These are phyloP conservation scores for Nycteola revayana DNA, from an alignment of 2,888 invertebrate species.

Conservation along the genomic window DNA sequence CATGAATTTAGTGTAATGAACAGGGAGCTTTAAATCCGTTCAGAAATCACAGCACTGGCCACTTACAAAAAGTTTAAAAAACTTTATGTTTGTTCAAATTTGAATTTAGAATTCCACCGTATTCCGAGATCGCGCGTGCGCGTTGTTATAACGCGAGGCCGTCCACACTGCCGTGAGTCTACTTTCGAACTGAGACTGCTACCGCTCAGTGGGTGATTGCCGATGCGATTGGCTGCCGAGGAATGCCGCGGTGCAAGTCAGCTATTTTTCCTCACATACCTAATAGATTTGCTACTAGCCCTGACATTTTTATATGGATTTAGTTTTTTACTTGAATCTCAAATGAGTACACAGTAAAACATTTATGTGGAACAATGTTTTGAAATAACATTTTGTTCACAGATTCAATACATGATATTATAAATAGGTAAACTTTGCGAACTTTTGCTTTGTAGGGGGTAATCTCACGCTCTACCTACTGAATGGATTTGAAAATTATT, in stretches of 20 bases:
- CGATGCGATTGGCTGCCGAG: constrained; percentile 42
- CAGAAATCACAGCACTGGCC: constrained; percentile 60
- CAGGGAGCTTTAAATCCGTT: constrained; percentile 50
- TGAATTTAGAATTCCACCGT: constrained; percentile 48
- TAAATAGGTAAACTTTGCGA: no score
- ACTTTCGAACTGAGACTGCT: constrained; percentile 69
- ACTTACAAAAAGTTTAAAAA: constrained; percentile 42
- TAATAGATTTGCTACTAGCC: constrained; percentile 36
- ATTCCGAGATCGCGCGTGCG: constrained; percentile 49
- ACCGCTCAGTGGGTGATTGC: constrained; percentile 13
- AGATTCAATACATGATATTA: no score
- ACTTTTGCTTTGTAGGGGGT: no score
- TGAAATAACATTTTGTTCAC: no score
- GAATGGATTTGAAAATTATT: no score
- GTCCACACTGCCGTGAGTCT: constrained; percentile 62
- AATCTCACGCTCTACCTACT: no score
- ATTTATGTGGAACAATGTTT: no score
- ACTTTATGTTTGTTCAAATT: constrained; percentile 40
- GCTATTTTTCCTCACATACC: constrained; percentile 56
- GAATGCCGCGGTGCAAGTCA: constrained; percentile 70
- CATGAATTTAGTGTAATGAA: constrained; percentile 39
- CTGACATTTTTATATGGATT: constrained; percentile 10
- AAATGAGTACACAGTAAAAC: no score
- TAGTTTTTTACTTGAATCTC: no score
- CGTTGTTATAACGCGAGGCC: constrained; percentile 42